Base-by-base conservation (phyloP, 1,140 invertebrate genomes). In the Frieseomelitta varia region DNA sequence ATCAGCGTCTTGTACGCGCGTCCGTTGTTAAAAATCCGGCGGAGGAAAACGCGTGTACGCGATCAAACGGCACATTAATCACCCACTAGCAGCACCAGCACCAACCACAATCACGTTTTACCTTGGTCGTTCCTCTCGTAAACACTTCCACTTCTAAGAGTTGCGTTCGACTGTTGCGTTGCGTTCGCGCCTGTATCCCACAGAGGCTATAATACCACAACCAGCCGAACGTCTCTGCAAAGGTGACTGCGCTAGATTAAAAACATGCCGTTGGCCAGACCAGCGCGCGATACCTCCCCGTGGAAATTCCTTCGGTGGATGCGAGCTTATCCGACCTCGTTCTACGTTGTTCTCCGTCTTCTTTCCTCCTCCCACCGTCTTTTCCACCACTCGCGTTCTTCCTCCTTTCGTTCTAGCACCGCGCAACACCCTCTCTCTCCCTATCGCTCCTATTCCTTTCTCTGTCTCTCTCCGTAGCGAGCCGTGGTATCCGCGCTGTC, bases 21-120 rank as follows among this genome's bases (percentile, higher is more conserved):
- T 17, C 1, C 47, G 17, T 30, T 8, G 4, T 51, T 14, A 65
- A 27, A 69, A 67, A 27, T 30, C 63, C 75, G 68, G 69, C 24
- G 51, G 30, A 34, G 24, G 21, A 34, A 47, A 65, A 24, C 77
- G 30, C 77, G 76, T 19, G 47, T 68, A 53, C 69, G 51, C 85
- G 77, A 65, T 71, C 63, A 65, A 87, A 74, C 74, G 74, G 58
- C 82, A 88, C 87, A 85, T 71, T 82, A 67, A 88, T 88, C 87
- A 88, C 87, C 78, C 76, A 87, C 75, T 81, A 85, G 56, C 86
- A 88, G 58, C 86, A 88, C 72, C 72, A 76, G 39, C 87, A 88
- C 77, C 72, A 76, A 56, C 61, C 79, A 88, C 88, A 84, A 87
- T 85, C 85, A 89, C 88, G 19, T 76, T 79, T 85, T 78, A 81